Base-by-base conservation (phyloP, 2,888 invertebrate genomes). In the Mythimna lalbum region DNA sequence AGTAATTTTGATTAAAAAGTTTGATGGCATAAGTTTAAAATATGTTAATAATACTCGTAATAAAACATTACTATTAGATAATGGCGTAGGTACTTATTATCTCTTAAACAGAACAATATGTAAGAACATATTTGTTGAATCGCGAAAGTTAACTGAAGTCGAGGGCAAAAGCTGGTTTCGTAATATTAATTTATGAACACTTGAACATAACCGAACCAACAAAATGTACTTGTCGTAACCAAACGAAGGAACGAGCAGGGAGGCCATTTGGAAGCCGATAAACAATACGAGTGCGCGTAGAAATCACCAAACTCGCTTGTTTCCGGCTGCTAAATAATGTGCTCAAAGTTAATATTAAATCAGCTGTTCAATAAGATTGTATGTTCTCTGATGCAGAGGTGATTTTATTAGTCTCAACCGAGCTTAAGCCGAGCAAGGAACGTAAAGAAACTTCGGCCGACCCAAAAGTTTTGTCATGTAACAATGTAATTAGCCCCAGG, bases 401-500 rank as follows among this genome's bases (percentile, higher is more conserved):
- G 90, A 91, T 91, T 91, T 91, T 92, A 93, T 93, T 91, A 90
- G 90, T 90, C 90, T 91, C 90, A 87, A 88, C 88, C 89, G 91
- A 90, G 90, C 89, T 88, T 87, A 87, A 88, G 89, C 86, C 82
- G 85, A 90, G 90, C 87, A 92, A 92, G 91, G 92, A 93, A 92
- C 92, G 92, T 90, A 91, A 94, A 93, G 92, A 93, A 95, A 94
- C 91, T 94, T 92, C 82, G 83, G 86, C 87, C 91, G 91, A 93
- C 93, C 93, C 94, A 91, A 94, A 94, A 94, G 91, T 95, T 94
- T 94, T 92, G 93, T 93, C 93, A 93, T 93, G 93, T 93, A 92
- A 94, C 95, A 94, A 94, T 92, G 94, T 95, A 94, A 95, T 94
- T 95, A 95, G 93, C 93, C 92, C 89, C 85, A 90, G 92, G 93